Percentiles rank a stretch among this genome's conserved stretches.
Conservation (phyloP, 2,888 invertebrate species). For the Nomada flava region DNA sequence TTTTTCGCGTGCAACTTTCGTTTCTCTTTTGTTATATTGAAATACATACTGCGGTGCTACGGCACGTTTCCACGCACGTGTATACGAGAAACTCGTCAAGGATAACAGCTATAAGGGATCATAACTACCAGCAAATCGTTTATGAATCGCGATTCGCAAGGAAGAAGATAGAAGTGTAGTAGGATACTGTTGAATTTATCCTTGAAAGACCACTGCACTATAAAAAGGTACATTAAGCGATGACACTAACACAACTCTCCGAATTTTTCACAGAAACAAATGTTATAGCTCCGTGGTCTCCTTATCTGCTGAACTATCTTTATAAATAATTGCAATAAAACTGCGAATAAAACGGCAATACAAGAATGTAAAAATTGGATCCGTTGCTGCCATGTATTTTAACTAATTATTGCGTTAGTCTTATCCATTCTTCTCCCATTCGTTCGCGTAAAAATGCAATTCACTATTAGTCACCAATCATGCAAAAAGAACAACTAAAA, state of each 20-base stretch:
- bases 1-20: conserved; percentile 33
- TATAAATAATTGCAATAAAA: too few relatives aligned
- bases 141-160: conserved; percentile 14
- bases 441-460: neutral
- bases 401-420: too few relatives aligned
- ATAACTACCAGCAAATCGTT: conserved; percentile 28
- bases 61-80: conserved; percentile 47
- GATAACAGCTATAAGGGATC: conserved; percentile 51
- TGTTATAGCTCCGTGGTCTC: too few relatives aligned
- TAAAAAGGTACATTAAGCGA: too few relatives aligned
- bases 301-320: too few relatives aligned
- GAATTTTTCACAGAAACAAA: too few relatives aligned
- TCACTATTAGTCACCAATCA: neutral
- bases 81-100: conserved; percentile 60
- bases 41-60: neutral
- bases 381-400: too few relatives aligned
- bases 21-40: conserved; percentile 44
- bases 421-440: neutral
- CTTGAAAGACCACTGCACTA: too few relatives aligned
- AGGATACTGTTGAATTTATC: too few relatives aligned
- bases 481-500: neutral
- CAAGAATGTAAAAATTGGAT: too few relatives aligned
- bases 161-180: conserved; percentile 2
- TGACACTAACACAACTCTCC: too few relatives aligned
- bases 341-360: too few relatives aligned